Conservation (phyloP, 2,888 invertebrate species). For the Margaritifera margaritifera region DNA sequence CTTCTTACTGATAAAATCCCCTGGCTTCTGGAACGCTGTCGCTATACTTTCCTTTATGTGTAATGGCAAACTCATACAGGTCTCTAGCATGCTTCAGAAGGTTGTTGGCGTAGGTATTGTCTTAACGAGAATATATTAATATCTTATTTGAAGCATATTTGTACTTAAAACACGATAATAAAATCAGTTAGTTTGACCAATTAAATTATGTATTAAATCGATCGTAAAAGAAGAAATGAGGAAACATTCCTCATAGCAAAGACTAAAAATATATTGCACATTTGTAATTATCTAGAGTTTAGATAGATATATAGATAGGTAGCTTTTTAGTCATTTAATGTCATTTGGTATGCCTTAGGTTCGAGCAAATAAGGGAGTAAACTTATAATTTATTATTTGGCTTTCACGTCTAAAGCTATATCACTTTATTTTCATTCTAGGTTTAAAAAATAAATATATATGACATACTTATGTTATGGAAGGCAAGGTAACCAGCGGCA, state of each 20-base stretch:
- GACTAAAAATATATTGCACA: no score
- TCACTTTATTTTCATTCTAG: not conserved
- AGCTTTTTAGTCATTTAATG: no score
- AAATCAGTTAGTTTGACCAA: no score
- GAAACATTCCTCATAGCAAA: no score
- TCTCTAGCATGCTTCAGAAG: slow-evolving; percentile 49
- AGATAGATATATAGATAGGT: no score
- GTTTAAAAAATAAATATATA: slow-evolving; percentile 3
- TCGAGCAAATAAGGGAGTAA: no score
- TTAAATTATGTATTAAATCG: no score
- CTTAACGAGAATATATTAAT: slow-evolving; percentile 19
- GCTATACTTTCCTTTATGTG: slow-evolving; percentile 46
- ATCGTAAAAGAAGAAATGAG: no score
- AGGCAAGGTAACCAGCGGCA: slow-evolving; percentile 63
- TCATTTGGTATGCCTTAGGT: not conserved
- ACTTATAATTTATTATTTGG: no score
- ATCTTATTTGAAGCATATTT: not conserved
- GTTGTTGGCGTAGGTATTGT: slow-evolving; percentile 38
- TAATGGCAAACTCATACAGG: slow-evolving; percentile 51
- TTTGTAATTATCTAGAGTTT: no score
- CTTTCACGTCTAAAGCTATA: no score
- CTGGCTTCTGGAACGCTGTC: slow-evolving; percentile 46
- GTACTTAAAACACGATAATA: no score
- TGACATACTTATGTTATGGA: slow-evolving; percentile 43
- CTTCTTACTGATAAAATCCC: slow-evolving; percentile 43